These are phyloP conservation scores for Harmothoe impar DNA, from an alignment of 2,888 invertebrate species.

Conservation along the genomic window DNA sequence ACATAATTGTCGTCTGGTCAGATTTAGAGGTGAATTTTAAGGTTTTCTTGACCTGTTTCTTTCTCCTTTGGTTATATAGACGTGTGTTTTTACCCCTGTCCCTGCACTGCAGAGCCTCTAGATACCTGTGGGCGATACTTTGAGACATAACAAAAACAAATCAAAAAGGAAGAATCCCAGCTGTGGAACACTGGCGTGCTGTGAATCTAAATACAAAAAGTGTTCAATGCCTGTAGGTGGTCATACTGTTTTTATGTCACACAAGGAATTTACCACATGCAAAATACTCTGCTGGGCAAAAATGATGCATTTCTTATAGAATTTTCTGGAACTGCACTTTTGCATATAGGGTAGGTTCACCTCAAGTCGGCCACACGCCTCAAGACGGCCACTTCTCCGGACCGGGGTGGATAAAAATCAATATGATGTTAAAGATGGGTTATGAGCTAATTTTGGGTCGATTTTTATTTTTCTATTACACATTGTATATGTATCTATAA, in stretches of 20 bases:
- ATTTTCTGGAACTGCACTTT: no score
- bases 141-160: not conserved
- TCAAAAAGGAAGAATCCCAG: not conserved
- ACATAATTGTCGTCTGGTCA: no score
- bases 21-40: not conserved
- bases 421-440: no score
- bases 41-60: slow-evolving; percentile 1
- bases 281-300: not conserved
- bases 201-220: not conserved
- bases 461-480: no score
- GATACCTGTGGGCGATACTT: slow-evolving; percentile 12
- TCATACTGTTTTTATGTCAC: not conserved
- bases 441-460: no score
- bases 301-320: no score
- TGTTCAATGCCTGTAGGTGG: not conserved
- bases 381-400: no score
- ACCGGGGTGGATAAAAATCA: no score
- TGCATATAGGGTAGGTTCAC: no score
- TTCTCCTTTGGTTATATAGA: not conserved
- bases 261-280: not conserved
- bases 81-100: not conserved
- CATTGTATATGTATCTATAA: no score
- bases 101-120: not conserved
- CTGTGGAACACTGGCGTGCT: not conserved
- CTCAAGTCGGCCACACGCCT: no score